These are phyloP conservation scores for Marmota flaviventris DNA, from an alignment of 2,113 vertebrate genomes.

Conservation along the genomic window DNA sequence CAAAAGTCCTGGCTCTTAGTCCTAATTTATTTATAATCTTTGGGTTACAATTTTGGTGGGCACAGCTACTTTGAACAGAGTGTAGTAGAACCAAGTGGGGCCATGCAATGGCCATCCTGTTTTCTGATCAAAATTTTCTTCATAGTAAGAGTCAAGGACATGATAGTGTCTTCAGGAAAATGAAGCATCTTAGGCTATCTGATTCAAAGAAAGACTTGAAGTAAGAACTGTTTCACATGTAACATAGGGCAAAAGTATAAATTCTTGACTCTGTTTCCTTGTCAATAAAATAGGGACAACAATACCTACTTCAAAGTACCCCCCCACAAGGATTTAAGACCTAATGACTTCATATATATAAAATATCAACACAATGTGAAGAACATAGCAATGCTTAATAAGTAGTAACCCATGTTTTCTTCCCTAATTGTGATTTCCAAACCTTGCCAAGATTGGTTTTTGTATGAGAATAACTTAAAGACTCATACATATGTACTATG, in stretches of 20 bases:
- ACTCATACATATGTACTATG: neutral
- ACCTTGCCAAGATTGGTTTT: neutral
- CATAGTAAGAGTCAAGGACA: neutral
- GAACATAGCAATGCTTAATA: neutral
- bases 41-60: neutral
- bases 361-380: neutral
- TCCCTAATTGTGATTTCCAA: slow-evolving; percentile 1
- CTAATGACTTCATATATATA: neutral
- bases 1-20: neutral
- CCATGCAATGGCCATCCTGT: neutral
- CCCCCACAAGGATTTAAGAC: neutral
- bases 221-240: neutral
- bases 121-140: neutral
- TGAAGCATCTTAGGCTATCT: neutral
- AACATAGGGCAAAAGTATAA: neutral
- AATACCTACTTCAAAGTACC: neutral
- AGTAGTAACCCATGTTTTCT: neutral
- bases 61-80: neutral
- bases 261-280: neutral
- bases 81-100: neutral
- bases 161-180: neutral
- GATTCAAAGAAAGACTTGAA: neutral
- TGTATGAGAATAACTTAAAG: neutral
- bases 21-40: neutral
- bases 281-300: neutral